These are phyloP conservation scores for Catharus ustulatus DNA, from an alignment of 2,797 vertebrate species.

Conservation along the genomic window DNA sequence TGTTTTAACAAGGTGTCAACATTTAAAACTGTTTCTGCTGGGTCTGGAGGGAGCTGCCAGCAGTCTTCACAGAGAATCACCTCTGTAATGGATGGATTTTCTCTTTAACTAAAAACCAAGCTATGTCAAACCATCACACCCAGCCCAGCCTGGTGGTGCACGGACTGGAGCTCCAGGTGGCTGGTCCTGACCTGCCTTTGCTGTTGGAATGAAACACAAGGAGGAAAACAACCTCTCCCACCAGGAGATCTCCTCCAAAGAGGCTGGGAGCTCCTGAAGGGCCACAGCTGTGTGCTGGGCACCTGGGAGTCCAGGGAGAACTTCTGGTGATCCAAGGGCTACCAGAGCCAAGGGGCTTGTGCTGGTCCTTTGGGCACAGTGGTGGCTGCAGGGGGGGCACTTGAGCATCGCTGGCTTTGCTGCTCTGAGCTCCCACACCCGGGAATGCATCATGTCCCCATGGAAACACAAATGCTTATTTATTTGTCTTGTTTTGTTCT, in stretches of 20 bases:
- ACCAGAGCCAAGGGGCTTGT: rapidly evolving
- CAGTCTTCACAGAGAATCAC: neutral
- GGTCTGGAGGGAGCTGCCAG: neutral
- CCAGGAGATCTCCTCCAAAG: too few species aligned
- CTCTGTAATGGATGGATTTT: neutral
- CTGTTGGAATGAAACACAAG: neutral
- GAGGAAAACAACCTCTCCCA: neutral
- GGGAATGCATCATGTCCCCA: neutral
- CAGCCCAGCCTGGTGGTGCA: neutral
- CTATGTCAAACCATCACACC: neutral
- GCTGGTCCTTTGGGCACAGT: rapidly evolving
- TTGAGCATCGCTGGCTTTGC: neutral
- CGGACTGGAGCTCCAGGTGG: neutral
- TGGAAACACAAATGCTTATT: slow-evolving; percentile 33
- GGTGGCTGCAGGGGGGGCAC: rapidly evolving
- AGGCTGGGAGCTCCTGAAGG: neutral
- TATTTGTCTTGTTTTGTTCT: neutral
- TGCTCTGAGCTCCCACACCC: neutral
- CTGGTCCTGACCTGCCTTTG: neutral
- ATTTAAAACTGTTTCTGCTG: neutral
- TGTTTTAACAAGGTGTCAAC: neutral
- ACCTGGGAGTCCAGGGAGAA: neutral
- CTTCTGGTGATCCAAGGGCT: neutral
- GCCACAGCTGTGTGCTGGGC: neutral
- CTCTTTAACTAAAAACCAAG: neutral